Evolutionary conservation across 2,797 vertebrate species (phyloP), one percentile per base, ranked within the genome.

Genomic region (Toxotes lorentzi): DNA sequence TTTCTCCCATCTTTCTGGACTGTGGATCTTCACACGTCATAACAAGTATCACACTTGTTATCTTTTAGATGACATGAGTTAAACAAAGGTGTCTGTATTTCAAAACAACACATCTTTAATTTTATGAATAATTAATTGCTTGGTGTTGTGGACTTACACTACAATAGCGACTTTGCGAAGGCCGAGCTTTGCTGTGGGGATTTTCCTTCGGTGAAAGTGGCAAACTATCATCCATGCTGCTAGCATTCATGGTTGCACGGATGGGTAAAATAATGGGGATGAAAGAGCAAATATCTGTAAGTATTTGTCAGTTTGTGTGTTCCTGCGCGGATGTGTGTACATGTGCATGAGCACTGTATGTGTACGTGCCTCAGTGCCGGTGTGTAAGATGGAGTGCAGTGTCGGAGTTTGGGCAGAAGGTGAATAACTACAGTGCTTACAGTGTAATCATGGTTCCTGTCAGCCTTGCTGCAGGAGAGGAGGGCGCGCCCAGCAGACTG

Each of bases 381-480:
- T 86, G 89, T 83, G 73, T 84, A 95, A 95, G 94, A 95, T 94
- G 88, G 94, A 95, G 94, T 94, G 87, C 83, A 51, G 92, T 95
- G 95, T 94, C 93, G 89, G 85, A 88, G 91, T 95, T 94, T 93
- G 92, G 95, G 94, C 93, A 94, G 93, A 92, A 91, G 94, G 93
- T 96, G 95, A 96, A 95, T 95, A 95, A 96, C 93, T 94, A 94
- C 93, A 91, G 91, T 92, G 91, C 94, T 96, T 95, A 95, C 93
- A 91, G 94, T 95, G 95, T 95, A 96, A 96, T 95, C 94, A 96
- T 95, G 94, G 94, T 92, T 90, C 83, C 93, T 94, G 94, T 95
- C 95, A 95, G 94, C 90, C 82, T 77, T 88, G 88, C 91, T 92
- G 90, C 92, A 88, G 84, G 81, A 88, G 93, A 89, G 88, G 93